phyloP scores from a whole-genome alignment of 2,888 invertebrate genomes.

The Girardia tigrina region DNA sequence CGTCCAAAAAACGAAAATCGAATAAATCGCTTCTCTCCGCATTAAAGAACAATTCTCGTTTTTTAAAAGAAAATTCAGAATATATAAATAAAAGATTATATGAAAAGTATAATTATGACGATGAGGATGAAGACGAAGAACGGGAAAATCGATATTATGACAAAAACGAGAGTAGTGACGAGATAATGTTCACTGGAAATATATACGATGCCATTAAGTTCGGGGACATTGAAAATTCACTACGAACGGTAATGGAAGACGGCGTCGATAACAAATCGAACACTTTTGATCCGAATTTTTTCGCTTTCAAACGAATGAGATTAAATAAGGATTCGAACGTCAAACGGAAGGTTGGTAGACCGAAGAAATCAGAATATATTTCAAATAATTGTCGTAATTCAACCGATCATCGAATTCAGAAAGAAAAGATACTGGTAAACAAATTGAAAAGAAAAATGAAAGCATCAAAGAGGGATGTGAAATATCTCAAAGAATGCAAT shows the following conservation, averaged over 20 bases:
- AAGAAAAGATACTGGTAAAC: neutral
- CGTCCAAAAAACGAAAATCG: neutral
- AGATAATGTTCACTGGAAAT: neutral
- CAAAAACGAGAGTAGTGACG: neutral
- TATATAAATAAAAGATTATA: neutral
- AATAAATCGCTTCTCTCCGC: neutral
- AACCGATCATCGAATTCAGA: neutral
- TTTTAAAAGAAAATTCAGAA: conserved; percentile 17
- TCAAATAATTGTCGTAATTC: neutral
- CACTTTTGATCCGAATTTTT: neutral
- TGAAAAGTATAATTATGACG: neutral
- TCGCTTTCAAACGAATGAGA: neutral
- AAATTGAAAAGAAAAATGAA: neutral
- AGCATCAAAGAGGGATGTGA: neutral
- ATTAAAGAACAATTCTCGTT: neutral
- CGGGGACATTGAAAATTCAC: neutral
- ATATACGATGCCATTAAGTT: neutral
- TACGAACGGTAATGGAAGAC: neutral
- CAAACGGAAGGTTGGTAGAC: neutral
- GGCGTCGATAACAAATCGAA: neutral
- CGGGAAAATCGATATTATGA: neutral
- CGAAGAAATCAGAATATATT: neutral
- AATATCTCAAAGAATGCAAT: conserved; percentile 20
- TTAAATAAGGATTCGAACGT: neutral
- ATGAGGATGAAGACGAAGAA: neutral